Conservation (phyloP, 2,113 vertebrate genomes). For the Clarias batrachus region DNA sequence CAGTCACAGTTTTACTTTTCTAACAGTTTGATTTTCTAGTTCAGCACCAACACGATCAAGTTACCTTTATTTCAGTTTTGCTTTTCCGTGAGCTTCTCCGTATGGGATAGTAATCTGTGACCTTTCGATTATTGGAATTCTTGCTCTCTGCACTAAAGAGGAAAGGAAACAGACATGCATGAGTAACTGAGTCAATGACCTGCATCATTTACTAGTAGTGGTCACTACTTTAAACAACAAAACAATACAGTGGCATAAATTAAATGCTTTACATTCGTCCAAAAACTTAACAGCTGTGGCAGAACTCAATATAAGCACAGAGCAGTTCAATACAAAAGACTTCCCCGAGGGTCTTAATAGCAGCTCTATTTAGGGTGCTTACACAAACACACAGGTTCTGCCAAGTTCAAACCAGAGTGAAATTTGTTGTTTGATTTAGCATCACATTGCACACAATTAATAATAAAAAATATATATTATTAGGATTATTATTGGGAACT, state of each 20-base stretch:
- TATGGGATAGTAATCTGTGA: conserved; percentile 93
- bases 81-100: conserved; percentile 92
- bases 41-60: no score
- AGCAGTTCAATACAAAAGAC: background rate
- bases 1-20: background rate
- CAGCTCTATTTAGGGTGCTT: background rate
- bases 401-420: background rate
- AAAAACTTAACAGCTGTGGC: background rate
- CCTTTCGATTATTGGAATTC: conserved; percentile 82
- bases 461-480: no score
- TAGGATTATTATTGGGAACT: no score
- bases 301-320: background rate
- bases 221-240: background rate
- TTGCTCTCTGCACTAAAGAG: conserved; percentile 73
- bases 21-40: background rate
- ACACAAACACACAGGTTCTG: background rate
- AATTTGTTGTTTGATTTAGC: background rate
- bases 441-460: no score
- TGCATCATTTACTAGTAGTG: background rate
- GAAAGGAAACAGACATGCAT: background rate
- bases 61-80: conserved; percentile 88
- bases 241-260: background rate
- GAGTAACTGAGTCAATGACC: background rate
- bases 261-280: background rate
- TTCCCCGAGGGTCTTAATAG: background rate